Conservation (phyloP, 2,888 invertebrate genomes). For the Caenorhabditis afra region DNA sequence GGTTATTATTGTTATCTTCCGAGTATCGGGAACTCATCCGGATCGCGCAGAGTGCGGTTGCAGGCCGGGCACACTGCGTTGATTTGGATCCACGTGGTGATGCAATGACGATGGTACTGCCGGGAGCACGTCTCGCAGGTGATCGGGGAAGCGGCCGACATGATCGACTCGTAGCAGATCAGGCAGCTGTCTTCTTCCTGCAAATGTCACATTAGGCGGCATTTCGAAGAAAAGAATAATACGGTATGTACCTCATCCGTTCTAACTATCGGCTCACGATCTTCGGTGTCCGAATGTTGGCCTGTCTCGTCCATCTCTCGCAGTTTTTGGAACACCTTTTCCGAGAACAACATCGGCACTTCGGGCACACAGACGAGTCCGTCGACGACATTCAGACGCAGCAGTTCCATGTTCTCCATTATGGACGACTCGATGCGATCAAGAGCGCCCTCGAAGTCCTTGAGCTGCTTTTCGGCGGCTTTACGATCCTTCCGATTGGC, state of each 20-base stretch:
- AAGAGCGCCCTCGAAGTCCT: conserved; percentile 15
- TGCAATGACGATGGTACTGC: conserved; percentile 31
- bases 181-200: conserved; percentile 30
- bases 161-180: conserved; percentile 15
- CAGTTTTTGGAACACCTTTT: conserved; percentile 20
- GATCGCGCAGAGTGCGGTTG: conserved; percentile 26
- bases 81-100: conserved; percentile 25
- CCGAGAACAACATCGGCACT: conserved; percentile 24
- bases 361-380: conserved; percentile 3
- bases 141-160: not conserved
- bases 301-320: not conserved
- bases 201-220: not conserved
- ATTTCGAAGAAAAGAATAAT: no score
- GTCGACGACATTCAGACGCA: conserved; percentile 17
- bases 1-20: conserved; percentile 4
- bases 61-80: conserved; percentile 38
- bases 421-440: conserved; percentile 2
- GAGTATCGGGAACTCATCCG: conserved; percentile 24
- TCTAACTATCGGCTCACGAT: no score
- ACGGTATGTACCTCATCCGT: not conserved
- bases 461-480: conserved; percentile 35
- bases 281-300: no score
- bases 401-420: conserved; percentile 26
- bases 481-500: conserved; percentile 39
- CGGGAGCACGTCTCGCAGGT: conserved; percentile 14